Evolutionary conservation across 92 coral and sea anemone genomes (phyloP).

Genomic region (Umimayanthus kanabou): DNA sequence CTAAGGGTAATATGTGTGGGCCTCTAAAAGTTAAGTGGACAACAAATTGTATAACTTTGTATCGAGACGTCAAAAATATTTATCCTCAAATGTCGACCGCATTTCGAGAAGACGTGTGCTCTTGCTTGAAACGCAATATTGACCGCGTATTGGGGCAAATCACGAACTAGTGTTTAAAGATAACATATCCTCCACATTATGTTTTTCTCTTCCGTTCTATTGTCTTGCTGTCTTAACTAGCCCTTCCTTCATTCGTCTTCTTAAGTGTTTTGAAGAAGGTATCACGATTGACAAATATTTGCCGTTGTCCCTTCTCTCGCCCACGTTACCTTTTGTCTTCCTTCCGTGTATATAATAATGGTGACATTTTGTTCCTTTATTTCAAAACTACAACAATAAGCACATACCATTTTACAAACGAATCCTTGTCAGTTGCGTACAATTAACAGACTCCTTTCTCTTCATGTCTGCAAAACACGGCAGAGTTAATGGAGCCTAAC

Average conservation of each 20-base stretch:
- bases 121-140: conserved; percentile 18
- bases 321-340: not conserved
- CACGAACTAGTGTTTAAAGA: conserved; percentile 43
- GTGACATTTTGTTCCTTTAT: not conserved
- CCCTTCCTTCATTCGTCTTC: conserved; percentile 25
- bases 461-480: not conserved
- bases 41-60: not conserved
- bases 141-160: not conserved
- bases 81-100: not conserved
- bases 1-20: not conserved
- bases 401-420: not conserved
- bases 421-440: not conserved
- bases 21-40: not conserved
- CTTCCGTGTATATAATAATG: not conserved
- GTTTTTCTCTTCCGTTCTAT: conserved; percentile 16
- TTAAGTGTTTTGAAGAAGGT: conserved; percentile 30
- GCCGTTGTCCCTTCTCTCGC: conserved; percentile 4
- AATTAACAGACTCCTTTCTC: not conserved
- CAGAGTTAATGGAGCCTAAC: not conserved
- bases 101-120: conserved; percentile 15
- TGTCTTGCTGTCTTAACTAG: conserved; percentile 39
- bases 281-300: conserved; percentile 1
- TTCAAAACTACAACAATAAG: not conserved
- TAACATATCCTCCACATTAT: conserved; percentile 20
- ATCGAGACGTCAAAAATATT: conserved; percentile 32